Conservation (phyloP, 1,140 invertebrate species). For the Hormaphis cornu region DNA sequence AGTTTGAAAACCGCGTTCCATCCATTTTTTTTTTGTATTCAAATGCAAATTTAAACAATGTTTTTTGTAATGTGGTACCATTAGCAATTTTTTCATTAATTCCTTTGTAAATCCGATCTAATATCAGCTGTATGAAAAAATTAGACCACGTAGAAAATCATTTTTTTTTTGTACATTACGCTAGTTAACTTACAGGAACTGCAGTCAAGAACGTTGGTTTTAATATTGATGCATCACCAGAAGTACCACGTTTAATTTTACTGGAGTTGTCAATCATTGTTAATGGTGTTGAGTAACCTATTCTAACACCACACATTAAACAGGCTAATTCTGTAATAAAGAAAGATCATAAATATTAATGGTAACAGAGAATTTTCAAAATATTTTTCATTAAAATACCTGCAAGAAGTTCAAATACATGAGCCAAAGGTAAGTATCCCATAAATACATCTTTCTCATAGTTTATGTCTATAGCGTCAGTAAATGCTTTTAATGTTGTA, state of each 20-base stretch:
- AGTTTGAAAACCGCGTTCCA: conserved; percentile 70
- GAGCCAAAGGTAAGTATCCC: conserved; percentile 91
- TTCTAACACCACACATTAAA: conserved; percentile 65
- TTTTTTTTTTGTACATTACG: neutral
- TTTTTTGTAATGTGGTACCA: conserved; percentile 60
- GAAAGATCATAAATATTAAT: conserved; percentile 24
- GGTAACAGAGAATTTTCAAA: neutral
- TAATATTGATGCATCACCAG: conserved; percentile 81
- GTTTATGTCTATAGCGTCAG: conserved; percentile 61
- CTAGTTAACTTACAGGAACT: conserved; percentile 66
- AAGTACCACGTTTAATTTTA: conserved; percentile 86
- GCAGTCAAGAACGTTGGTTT: conserved; percentile 88
- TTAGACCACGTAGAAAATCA: conserved; percentile 5
- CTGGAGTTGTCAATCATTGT: conserved; percentile 92
- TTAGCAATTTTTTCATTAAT: conserved; percentile 84
- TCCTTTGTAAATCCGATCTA: conserved; percentile 91
- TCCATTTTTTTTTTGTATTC: conserved; percentile 83
- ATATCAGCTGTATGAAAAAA: conserved; percentile 61
- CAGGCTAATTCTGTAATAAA: conserved; percentile 47
- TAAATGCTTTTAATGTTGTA: conserved; percentile 76
- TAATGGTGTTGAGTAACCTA: conserved; percentile 91
- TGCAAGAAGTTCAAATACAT: conserved; percentile 88
- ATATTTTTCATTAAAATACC: too few species aligned
- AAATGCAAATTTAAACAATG: conserved; percentile 84
- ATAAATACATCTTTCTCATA: conserved; percentile 71